Evolutionary conservation across 2,113 vertebrate species (phyloP), one percentile per base, ranked within the genome.

Genomic region (Barbus barbus): DNA sequence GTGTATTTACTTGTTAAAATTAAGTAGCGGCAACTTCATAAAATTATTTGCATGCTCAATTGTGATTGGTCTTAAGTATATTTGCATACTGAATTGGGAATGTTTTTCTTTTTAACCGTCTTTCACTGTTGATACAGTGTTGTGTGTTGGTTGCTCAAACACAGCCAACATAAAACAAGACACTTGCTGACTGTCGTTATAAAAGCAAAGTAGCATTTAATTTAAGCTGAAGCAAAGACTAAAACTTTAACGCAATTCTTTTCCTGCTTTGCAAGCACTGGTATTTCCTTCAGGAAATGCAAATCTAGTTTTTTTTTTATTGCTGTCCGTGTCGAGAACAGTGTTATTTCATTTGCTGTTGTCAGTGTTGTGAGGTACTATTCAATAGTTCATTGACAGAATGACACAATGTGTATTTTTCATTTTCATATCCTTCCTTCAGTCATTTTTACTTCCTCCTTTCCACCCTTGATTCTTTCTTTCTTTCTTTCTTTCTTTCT

Each of bases 241-340:
- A 22, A 56, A 77, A 20, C 33, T 61, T 78, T 78, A 78, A 61
- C 33, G 4, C n/a, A 60, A 78, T 78, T 78, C 8, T 36, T 38
- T 78, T 77, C 31, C 56, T 78, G 53, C 56, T 56, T 61, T 60
- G 51, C 53, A 56, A 78, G 76, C 76, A 78, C 13, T 78, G 20
- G 28, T 58, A 14, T 78, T 38, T 78, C 76, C 76, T 41, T 61
- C 11, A 78, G 56, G 56, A 78, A 78, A 78, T 78, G 56, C 56
- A 61, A 78, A 60, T 78, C 53, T 60, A 56, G 18, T 44, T 44
- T 46, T 24, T 56, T 58, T 77, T 26, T 78, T 78, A 61, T 85
- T 85, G 80, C 78, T 83, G 86, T 87, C 83, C 82, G 72, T 84
- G 85, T 87, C 83, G 85, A 82, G 83, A 85, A 85, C 73, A 67